Percentiles rank a stretch among this genome's conserved stretches.
These are phyloP conservation scores for Caranx ignobilis DNA, from an alignment of 2,113 vertebrate species.

Conservation along the genomic window DNA sequence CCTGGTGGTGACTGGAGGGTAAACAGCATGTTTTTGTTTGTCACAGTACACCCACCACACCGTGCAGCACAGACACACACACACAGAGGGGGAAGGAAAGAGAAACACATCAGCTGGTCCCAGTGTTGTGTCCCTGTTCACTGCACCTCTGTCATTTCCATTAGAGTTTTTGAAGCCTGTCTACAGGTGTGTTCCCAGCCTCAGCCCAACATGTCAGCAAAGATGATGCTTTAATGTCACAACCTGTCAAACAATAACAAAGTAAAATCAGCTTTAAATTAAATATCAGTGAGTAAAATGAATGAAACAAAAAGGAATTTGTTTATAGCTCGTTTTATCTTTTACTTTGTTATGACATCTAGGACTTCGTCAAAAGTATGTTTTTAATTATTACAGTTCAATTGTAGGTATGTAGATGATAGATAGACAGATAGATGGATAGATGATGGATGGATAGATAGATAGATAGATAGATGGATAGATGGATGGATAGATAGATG, in stretches of 20 bases:
- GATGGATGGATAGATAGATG: no score
- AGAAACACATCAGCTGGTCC: background rate
- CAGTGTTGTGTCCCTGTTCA: background rate
- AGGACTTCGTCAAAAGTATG: background rate
- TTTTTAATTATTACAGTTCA: no score
- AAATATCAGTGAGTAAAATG: background rate
- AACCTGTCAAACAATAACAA: background rate
- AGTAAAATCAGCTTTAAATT: background rate
- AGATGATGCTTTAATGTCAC: background rate
- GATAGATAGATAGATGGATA: no score
- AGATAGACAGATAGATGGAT: no score
- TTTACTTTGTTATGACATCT: background rate
- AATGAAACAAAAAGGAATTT: background rate
- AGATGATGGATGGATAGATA: no score
- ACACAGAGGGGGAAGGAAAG: background rate
- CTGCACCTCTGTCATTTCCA: background rate
- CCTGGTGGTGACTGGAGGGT: background rate
- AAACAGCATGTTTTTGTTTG: conserved; percentile 1
- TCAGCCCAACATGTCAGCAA: background rate
- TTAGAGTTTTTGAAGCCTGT: background rate
- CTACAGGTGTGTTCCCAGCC: background rate
- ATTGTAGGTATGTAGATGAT: no score
- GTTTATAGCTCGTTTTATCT: background rate
- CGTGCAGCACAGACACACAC: background rate
- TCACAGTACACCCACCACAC: background rate